A percentile compares a stretch with the other conserved stretches of the same genome.
Evolutionary conservation across 1,140 invertebrate species (phyloP).

Genomic region (Drosophila sechellia): DNA sequence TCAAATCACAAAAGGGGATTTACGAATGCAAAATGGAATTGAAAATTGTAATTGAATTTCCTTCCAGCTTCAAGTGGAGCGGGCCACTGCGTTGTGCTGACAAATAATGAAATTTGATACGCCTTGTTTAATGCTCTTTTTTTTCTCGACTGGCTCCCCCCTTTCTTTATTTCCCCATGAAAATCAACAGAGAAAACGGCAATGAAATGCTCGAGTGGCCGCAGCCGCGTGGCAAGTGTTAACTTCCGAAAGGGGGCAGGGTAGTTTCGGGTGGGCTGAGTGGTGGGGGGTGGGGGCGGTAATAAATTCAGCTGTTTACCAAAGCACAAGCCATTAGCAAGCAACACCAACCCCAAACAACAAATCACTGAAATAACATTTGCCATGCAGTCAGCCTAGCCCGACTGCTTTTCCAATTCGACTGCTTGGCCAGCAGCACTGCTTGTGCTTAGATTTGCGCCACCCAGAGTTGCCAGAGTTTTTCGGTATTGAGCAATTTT

Average conservation of each 20-base stretch:
- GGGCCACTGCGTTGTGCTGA: conserved; percentile 35
- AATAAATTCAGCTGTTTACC: conserved; percentile 82
- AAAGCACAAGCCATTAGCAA: conserved; percentile 83
- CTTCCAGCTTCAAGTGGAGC: neutral
- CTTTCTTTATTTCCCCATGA: neutral
- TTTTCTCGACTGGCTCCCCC: conserved; percentile 29
- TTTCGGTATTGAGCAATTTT: neutral
- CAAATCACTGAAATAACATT: conserved; percentile 84
- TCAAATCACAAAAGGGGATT: conserved; percentile 71
- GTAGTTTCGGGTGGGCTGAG: neutral
- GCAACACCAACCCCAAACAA: conserved; percentile 79
- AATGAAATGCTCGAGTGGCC: conserved; percentile 82
- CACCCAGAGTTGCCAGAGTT: conserved; percentile 4
- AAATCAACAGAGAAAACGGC: conserved; percentile 25
- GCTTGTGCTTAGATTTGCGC: conserved; percentile 10
- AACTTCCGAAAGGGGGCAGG: conserved; percentile 48
- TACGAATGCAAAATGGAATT: conserved; percentile 75
- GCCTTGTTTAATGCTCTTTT: conserved; percentile 84
- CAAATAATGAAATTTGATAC: conserved; percentile 84
- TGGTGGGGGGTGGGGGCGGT: conserved; percentile 17
- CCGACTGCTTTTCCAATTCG: neutral
- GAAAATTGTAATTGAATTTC: conserved; percentile 78
- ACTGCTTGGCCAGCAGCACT: conserved; percentile 1
- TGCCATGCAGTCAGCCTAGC: conserved; percentile 22
- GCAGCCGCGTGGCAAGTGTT: conserved; percentile 81